Evolutionary conservation across 2,113 vertebrate species (phyloP).

Genomic region (Erinaceus europaeus): DNA sequence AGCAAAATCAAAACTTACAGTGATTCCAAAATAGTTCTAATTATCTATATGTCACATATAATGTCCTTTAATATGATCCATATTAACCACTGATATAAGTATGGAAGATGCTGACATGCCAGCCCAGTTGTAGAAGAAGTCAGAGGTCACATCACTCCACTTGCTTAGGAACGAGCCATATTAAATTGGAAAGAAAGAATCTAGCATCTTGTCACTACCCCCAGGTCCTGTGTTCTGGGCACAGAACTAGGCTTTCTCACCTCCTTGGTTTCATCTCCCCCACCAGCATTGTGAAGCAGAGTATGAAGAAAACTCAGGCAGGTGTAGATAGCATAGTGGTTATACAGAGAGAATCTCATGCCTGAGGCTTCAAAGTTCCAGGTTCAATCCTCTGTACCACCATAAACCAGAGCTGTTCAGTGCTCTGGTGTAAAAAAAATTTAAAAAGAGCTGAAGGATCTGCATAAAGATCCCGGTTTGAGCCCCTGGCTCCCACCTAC

Average conservation of each 20-base stretch:
- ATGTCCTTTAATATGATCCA: too few relatives aligned
- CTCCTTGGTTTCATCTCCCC: rapidly evolving
- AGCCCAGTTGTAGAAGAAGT: neutral
- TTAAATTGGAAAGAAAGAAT: neutral
- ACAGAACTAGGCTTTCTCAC: neutral
- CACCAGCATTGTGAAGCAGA: too few relatives aligned
- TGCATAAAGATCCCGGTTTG: too few relatives aligned
- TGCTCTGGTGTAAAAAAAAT: too few relatives aligned
- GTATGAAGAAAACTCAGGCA: too few relatives aligned
- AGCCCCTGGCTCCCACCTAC: too few relatives aligned
- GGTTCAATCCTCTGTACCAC: too few relatives aligned
- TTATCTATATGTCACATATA: rapidly evolving
- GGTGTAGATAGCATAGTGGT: too few relatives aligned
- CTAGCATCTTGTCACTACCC: neutral
- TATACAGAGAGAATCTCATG: too few relatives aligned
- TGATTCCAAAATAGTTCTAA: neutral
- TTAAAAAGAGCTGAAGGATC: too few relatives aligned
- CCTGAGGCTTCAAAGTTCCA: too few relatives aligned
- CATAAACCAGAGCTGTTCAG: too few relatives aligned
- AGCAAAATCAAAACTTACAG: neutral
- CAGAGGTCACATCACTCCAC: neutral
- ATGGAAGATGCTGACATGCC: neutral
- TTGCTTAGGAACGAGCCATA: neutral
- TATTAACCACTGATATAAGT: neutral
- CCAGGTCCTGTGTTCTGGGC: neutral